Evolutionary conservation across 2,113 vertebrate species (phyloP).

Genomic region (Sterna hirundo): DNA sequence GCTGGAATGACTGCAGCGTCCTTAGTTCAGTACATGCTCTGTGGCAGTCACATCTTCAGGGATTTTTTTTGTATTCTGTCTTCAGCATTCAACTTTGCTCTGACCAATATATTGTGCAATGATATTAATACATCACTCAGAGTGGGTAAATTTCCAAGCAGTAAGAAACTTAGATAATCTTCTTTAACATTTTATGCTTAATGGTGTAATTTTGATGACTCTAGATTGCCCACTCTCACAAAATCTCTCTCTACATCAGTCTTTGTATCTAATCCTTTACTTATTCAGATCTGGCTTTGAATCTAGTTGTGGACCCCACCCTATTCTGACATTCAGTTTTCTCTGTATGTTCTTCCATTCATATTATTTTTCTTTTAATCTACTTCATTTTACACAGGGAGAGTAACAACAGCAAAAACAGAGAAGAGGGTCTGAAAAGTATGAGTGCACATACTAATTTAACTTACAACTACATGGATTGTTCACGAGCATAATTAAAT

Average conservation of each 20-base stretch:
- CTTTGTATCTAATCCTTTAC: neutral
- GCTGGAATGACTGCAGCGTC: neutral
- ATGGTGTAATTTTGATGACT: neutral
- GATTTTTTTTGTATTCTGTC: neutral
- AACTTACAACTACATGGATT: neutral
- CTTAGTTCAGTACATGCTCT: neutral
- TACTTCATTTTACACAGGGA: neutral
- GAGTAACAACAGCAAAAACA: neutral
- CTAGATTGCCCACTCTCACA: rapidly evolving
- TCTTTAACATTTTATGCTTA: neutral
- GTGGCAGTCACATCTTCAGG: neutral
- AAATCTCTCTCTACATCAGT: neutral
- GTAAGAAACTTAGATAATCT: neutral
- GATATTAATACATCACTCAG: neutral
- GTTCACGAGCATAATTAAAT: neutral
- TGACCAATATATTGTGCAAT: neutral
- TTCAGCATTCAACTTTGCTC: neutral
- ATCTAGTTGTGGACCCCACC: neutral
- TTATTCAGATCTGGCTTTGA: neutral
- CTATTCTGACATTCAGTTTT: neutral
- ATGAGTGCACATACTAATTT: neutral
- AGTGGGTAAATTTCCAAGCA: neutral
- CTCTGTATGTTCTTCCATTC: neutral
- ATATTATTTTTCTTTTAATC: neutral
- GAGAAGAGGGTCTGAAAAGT: neutral